These are phyloP conservation scores for Anguilla rostrata DNA, from an alignment of 2,113 vertebrate genomes.

Conservation along the genomic window DNA sequence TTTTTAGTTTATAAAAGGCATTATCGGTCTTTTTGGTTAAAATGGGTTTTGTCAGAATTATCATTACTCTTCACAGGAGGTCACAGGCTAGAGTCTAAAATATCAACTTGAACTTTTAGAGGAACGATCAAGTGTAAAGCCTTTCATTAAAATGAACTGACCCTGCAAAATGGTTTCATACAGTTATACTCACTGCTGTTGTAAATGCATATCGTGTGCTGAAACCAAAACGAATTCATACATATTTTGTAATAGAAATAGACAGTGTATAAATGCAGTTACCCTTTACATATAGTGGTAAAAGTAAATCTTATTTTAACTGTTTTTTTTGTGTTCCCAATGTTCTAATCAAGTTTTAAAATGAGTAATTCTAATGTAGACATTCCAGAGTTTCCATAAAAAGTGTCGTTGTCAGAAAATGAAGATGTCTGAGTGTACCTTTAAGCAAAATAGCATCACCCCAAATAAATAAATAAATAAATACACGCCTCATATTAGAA, in stretches of 20 bases:
- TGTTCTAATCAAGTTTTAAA: too few relatives aligned
- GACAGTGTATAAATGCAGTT: not conserved
- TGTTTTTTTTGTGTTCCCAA: too few relatives aligned
- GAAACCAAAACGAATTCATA: not conserved
- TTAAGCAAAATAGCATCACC: too few relatives aligned
- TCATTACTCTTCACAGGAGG: not conserved
- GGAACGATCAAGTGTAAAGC: not conserved
- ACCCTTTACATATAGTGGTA: too few relatives aligned
- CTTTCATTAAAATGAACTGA: not conserved
- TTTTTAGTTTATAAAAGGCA: not conserved
- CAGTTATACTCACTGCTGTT: not conserved
- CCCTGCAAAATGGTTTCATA: not conserved
- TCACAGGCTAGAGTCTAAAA: not conserved
- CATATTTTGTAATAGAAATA: not conserved
- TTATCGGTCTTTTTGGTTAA: not conserved
- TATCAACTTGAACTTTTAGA: not conserved
- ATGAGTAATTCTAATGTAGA: too few relatives aligned
- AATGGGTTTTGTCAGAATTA: not conserved
- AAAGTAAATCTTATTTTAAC: too few relatives aligned
- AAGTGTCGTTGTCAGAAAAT: too few relatives aligned
- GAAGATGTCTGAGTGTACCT: too few relatives aligned
- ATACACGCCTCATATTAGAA: too few relatives aligned
- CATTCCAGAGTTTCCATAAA: too few relatives aligned
- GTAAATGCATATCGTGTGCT: not conserved
- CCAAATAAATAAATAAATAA: too few relatives aligned